phyloP scores from a whole-genome alignment of 2,113 vertebrate species.

The Zingel zingel region DNA sequence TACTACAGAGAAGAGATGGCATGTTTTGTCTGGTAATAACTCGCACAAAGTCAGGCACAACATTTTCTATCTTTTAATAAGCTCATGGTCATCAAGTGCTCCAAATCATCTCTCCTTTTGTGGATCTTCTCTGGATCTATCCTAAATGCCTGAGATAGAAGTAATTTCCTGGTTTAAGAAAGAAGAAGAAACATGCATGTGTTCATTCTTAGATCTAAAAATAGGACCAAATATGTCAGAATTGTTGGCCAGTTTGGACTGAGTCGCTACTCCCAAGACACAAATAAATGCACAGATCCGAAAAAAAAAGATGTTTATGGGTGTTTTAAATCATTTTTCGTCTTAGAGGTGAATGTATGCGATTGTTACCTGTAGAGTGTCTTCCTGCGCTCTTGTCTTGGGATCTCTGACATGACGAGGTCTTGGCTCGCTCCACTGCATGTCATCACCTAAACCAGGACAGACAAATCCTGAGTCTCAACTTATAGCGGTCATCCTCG shows the following conservation, averaged over 20 bases:
- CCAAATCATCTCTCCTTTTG: neutral
- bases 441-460: conserved; percentile 87
- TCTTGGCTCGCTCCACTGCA: conserved; percentile 93
- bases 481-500: neutral
- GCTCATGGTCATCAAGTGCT: neutral
- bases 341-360: too few relatives aligned
- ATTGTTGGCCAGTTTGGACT: neutral
- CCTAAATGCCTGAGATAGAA: neutral
- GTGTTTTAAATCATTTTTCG: neutral
- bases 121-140: neutral
- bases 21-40: neutral
- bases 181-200: neutral
- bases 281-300: neutral
- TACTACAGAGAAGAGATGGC: neutral
- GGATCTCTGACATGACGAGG: conserved; percentile 92
- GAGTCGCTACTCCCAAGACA: neutral
- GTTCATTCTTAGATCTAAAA: neutral
- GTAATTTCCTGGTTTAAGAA: neutral
- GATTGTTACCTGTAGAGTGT: conserved; percentile 91
- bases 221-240: neutral
- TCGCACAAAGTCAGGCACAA: too few relatives aligned
- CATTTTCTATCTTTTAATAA: neutral
- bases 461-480: neutral
- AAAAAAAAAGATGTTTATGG: neutral
- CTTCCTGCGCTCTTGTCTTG: conserved; percentile 91